Evolutionary conservation across 2,888 invertebrate genomes (phyloP), one percentile per base, ranked within the genome.

Genomic region (Stictocephala bisonia): DNA sequence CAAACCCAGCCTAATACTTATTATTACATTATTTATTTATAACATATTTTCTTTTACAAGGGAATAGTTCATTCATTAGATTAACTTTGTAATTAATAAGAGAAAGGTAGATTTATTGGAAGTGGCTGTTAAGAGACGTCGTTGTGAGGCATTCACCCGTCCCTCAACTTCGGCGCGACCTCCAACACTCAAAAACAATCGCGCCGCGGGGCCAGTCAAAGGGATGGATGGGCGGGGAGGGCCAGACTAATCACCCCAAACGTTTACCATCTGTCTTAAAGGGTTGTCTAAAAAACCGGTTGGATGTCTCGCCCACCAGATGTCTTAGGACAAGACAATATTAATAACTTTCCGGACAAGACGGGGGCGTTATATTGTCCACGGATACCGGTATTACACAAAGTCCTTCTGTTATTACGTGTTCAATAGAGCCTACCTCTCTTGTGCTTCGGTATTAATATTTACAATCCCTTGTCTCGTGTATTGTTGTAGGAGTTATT

Each of bases 221-320:
- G n/a, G 64, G 58, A 60, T 66, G 66, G 67, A 13, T 51, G 71
- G 64, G 72, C 53, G 68, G 53, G 53, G 53, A 66, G 77, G 75
- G 73, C 71, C 48, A 69, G 71, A 69, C 50, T 58, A 35, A 15
- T n/a, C 35, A 53, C 71, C 71, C 56, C 24, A 64, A 73, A 56
- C 44, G 68, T 68, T 72, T 67, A 56, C 73, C 73, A 64, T 48
- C 73, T 64, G 64, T 64, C 64, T 64, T 44, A 64, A 64, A 44
- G 64, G 64, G 41, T 64, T 41, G 44, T 44, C 64, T 26, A 64
- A 64, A 64, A 64, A 64, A 22, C 41, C 24, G 64, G 26, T 41
- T 7, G 22, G 44, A 64, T 64, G 44, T 9, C 64, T 44, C 64
- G 64, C 64, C 44, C 27, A 44, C 64, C 64, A 64, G 13, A 64